These are phyloP conservation scores for Flexamia atlantica DNA, from an alignment of 2,888 invertebrate genomes.

Conservation along the genomic window DNA sequence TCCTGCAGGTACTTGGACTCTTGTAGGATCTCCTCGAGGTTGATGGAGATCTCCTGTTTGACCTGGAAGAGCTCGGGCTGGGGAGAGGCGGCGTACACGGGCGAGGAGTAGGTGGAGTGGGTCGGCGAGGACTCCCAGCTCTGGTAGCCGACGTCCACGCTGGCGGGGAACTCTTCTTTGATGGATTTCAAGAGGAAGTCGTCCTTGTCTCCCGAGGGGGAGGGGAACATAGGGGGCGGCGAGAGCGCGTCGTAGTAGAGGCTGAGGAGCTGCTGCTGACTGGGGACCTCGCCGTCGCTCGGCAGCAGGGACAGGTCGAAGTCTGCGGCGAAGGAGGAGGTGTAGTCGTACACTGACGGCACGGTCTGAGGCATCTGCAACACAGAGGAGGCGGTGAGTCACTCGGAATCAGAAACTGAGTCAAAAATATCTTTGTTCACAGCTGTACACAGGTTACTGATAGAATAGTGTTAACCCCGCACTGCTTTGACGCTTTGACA, in stretches of 20 bases:
- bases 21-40: slow-evolving; percentile 80
- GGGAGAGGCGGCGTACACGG: slow-evolving; percentile 67
- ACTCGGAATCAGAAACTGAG: too few species aligned
- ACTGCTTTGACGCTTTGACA: too few species aligned
- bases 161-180: slow-evolving; percentile 66
- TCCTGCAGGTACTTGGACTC: slow-evolving; percentile 72
- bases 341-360: slow-evolving; percentile 82
- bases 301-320: slow-evolving; percentile 87
- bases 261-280: slow-evolving; percentile 78
- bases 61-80: slow-evolving; percentile 67
- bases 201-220: slow-evolving; percentile 63
- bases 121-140: slow-evolving; percentile 61
- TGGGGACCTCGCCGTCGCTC: slow-evolving; percentile 70
- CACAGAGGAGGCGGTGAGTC: too few species aligned
- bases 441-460: too few species aligned
- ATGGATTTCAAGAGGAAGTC: slow-evolving; percentile 62
- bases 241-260: slow-evolving; percentile 70
- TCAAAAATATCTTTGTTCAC: too few species aligned
- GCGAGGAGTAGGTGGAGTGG: slow-evolving; percentile 64
- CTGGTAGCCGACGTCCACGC: slow-evolving; percentile 54
- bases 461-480: too few species aligned
- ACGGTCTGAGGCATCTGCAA: slow-evolving; percentile 91
- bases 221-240: slow-evolving; percentile 66
- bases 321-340: slow-evolving; percentile 77
- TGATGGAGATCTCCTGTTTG: slow-evolving; percentile 80